These are phyloP conservation scores for Halichondria panicea DNA, from an alignment of 37 sponge, comb jelly and placozoan genomes.

Conservation along the genomic window DNA sequence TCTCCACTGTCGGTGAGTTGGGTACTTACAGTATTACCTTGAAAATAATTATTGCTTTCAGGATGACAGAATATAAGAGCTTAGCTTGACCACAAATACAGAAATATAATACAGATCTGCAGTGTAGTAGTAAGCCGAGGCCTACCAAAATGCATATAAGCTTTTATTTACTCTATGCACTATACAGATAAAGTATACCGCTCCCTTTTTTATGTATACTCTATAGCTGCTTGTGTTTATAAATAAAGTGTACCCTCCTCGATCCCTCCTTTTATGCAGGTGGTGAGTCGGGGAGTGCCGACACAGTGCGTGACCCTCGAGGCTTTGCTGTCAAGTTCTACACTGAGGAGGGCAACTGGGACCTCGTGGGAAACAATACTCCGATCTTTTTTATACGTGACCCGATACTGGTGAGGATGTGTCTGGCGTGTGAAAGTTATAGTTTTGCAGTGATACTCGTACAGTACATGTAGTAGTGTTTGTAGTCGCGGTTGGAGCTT, in stretches of 20 bases:
- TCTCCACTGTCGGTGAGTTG: conserved; percentile 79
- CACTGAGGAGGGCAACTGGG: conserved; percentile 88
- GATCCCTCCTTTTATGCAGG: conserved; percentile 50
- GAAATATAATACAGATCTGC: too few species aligned
- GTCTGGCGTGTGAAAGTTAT: too few species aligned
- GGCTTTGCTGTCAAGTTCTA: conserved; percentile 90
- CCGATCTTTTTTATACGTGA: conserved; percentile 90
- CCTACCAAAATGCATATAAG: too few species aligned
- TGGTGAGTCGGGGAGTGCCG: conserved; percentile 91
- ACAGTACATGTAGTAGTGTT: too few species aligned
- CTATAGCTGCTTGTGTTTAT: too few species aligned
- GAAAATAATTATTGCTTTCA: background rate
- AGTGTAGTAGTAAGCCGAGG: too few species aligned
- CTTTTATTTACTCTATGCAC: too few species aligned
- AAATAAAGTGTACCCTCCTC: too few species aligned
- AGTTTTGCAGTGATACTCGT: too few species aligned
- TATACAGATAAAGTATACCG: too few species aligned
- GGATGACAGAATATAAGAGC: background rate
- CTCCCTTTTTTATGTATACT: too few species aligned
- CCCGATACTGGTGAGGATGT: conserved; percentile 46
- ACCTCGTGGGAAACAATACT: conserved; percentile 88
- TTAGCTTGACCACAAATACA: background rate
- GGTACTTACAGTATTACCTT: background rate
- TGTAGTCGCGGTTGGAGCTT: too few species aligned
- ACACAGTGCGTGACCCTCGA: conserved; percentile 84